Conservation (phyloP, 2,113 vertebrate species). For the Holacanthus passer region DNA sequence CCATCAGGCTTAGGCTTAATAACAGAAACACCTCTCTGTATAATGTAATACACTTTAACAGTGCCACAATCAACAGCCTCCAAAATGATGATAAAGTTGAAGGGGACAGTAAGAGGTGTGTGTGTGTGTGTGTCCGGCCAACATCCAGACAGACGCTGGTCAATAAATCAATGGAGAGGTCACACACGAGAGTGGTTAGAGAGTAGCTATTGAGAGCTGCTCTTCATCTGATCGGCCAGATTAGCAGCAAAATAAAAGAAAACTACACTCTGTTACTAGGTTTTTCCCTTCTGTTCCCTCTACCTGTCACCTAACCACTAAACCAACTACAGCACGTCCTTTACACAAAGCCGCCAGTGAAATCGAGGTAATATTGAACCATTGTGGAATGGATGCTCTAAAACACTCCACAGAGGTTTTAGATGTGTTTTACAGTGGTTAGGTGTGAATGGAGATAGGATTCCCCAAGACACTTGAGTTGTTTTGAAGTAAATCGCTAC, state of each 20-base stretch:
- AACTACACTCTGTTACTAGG: background rate
- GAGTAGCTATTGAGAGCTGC: conserved; percentile 58
- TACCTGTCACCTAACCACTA: background rate
- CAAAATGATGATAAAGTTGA: background rate
- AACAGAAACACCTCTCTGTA: background rate
- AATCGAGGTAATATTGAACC: conserved; percentile 13
- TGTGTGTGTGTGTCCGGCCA: conserved; percentile 37
- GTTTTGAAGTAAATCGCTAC: conserved; percentile 71
- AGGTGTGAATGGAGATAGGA: conserved; percentile 48
- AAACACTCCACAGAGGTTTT: conserved; percentile 15
- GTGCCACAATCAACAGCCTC: background rate
- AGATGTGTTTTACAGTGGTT: conserved; percentile 29
- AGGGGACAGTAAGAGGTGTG: conserved; percentile 4
- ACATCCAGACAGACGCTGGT: conserved; percentile 64
- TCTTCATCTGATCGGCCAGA: conserved; percentile 58
- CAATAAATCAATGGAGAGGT: conserved; percentile 80
- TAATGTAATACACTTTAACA: background rate
- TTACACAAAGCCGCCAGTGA: conserved; percentile 5
- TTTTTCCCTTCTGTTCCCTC: background rate
- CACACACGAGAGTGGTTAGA: conserved; percentile 66
- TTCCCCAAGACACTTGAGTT: conserved; percentile 65
- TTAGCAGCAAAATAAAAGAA: conserved; percentile 46
- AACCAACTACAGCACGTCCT: background rate
- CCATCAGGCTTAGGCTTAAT: background rate
- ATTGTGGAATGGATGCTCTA: conserved; percentile 11